Conservation (phyloP, 2,113 vertebrate genomes). For the Cacatua alba region DNA sequence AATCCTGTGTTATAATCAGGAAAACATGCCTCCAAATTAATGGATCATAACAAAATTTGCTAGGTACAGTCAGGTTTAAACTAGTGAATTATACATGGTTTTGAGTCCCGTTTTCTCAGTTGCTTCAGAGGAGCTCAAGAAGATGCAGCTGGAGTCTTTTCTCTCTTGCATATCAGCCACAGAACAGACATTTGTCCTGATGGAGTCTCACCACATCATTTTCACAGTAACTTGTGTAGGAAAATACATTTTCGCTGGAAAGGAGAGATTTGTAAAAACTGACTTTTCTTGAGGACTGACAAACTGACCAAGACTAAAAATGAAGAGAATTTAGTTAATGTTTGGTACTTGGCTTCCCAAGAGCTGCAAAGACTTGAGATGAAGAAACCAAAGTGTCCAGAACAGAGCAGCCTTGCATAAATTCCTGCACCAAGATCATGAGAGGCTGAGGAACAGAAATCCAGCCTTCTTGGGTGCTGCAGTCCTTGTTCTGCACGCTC, state of each 20-base stretch:
- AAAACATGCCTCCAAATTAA: neutral
- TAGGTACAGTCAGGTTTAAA: neutral
- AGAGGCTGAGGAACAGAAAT: neutral
- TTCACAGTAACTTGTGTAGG: neutral
- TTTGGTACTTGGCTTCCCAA: neutral
- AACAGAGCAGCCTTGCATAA: neutral
- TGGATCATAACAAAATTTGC: neutral
- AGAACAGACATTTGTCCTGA: neutral
- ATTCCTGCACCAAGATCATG: neutral
- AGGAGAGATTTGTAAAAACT: neutral
- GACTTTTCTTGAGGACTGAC: neutral
- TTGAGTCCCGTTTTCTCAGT: neutral
- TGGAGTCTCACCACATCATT: neutral
- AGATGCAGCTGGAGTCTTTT: neutral
- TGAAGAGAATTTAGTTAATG: neutral
- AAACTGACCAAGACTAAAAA: neutral
- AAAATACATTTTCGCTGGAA: neutral
- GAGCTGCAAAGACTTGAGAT: neutral
- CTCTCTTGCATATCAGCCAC: neutral
- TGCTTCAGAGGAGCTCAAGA: neutral
- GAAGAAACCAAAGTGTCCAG: neutral
- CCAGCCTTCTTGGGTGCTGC: neutral
- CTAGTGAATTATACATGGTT: neutral
- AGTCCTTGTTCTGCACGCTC: neutral
- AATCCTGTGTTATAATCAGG: neutral